Base-by-base conservation (phyloP, 2,888 invertebrate species). In the Serrognathus titanus region DNA sequence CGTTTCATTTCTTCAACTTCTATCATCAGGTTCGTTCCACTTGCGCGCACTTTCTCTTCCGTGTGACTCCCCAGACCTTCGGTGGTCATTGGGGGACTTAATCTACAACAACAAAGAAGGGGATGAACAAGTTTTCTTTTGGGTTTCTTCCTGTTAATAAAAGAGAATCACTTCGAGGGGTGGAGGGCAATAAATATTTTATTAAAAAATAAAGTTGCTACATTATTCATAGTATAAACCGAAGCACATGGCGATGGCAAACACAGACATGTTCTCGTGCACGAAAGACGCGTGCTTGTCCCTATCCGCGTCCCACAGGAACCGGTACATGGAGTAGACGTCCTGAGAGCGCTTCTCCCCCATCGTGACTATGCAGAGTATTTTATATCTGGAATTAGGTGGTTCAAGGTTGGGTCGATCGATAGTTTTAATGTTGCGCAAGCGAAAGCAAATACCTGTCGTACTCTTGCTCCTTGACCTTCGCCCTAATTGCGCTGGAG, bases 301-400 rank as follows among this genome's bases (percentile, higher is more conserved):
- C 50, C 83, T 80, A 43, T 85, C 83, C 39, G 78, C 71, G 68
- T 89, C 89, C 88, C 89, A 89, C 13, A 89, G 74, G 71, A 87
- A 88, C 56, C 85, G 81, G 65, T 86, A 81, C 40, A 81, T 81
- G 7, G 83, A 75, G 52, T 83, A 79, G 43, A 88, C 76, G 53
- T 86, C 83, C 70, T 89, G 88, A 60, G 85, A 83, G 50, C 83
- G 79, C 59, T 85, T 83, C 71, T 89, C 88, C 9, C 86, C 85
- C 54, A 89, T 85, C 16, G 83, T 82, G 11, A 88, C 86, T 6
- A 79, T 70, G 16, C 85, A 84, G 55, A 87, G 76, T 49, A 88
- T 78, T 72, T 87, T 85, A 71, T 85, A 88, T 66, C 89, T 89
- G 77, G 12, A 81, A 24, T 38, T 31, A 43, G 10, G 20, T 9